Base-by-base conservation (phyloP, 2,888 invertebrate genomes). In the Isotomurus palustris region DNA sequence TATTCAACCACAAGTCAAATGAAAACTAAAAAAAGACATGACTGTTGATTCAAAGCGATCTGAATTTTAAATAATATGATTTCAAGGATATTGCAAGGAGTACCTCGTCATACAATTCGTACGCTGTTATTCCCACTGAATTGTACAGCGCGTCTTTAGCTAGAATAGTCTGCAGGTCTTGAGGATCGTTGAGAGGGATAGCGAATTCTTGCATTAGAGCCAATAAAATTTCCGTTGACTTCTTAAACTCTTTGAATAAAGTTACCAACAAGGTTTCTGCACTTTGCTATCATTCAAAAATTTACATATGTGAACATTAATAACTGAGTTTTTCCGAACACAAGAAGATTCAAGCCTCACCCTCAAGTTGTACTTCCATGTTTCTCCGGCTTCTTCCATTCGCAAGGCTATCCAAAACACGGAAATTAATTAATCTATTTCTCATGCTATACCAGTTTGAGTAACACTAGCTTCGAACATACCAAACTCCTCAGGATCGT, bases 71-170 rank as follows among this genome's bases (percentile, higher is more conserved):
- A n/a, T n/a, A n/a, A n/a, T n/a, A n/a, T n/a, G 6, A 10, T 40
- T 40, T 24, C 38, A 14, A 41, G 8, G 14, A 19, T 4, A 17
- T 76, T 77, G n/a, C n/a, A n/a, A n/a, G n/a, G n/a, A n/a, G n/a
- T 73, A 85, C 87, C 75, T 92, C 91, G 74, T 94, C 91, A 74
- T 88, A 94, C 53, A 95, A 79, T 72, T 94, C 89, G 75, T 89
- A 91, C 0, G 92, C 88, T 2, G 88, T 87, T 62, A 91, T 78
- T 6, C 93, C 91, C 10, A 91, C 87, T 0, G 94, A 93, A 76
- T 90, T 91, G 73, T 95, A 95, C 43, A 95, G 86, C 55, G 94
- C 93, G 77, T 95, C 95, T 76, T 92, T 93, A 56, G 85, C 81
- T 62, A 95, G 77, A 72, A 95, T 87, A 14, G 85, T 84, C 54